Evolutionary conservation across 2,888 invertebrate species (phyloP).

Genomic region (Harpalus rubripes): DNA sequence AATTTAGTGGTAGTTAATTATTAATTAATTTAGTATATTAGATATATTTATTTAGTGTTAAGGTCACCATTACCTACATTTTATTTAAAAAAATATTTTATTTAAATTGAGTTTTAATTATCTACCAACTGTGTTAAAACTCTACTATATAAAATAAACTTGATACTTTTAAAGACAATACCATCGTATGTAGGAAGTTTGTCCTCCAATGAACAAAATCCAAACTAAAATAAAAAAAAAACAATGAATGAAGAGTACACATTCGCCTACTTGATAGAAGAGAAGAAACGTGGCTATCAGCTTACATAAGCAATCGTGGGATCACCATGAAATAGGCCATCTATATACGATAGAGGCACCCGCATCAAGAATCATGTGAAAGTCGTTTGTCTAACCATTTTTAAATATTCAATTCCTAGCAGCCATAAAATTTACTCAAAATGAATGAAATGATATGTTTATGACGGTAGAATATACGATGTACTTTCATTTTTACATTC

Average conservation of each 20-base stretch:
- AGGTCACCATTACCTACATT: too few species aligned
- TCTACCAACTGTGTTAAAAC: too few species aligned
- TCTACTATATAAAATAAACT: not conserved
- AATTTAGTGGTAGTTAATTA: too few species aligned
- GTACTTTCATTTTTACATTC: conserved; percentile 39
- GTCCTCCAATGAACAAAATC: conserved; percentile 20
- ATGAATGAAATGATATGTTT: conserved; percentile 57
- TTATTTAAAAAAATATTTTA: too few species aligned
- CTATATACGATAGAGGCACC: conserved; percentile 59
- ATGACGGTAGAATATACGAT: conserved; percentile 43
- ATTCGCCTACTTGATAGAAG: conserved; percentile 31
- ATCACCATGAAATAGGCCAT: conserved; percentile 36
- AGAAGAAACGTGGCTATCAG: conserved; percentile 28
- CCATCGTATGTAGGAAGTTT: conserved; percentile 19
- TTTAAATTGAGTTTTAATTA: too few species aligned
- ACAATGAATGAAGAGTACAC: conserved; percentile 26
- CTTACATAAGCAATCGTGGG: conserved; percentile 47
- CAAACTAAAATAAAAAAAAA: conserved; percentile 23
- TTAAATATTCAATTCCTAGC: conserved; percentile 41
- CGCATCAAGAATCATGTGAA: conserved; percentile 49
- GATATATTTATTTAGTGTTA: too few species aligned
- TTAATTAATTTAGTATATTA: too few species aligned
- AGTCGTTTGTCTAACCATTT: conserved; percentile 54
- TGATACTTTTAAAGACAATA: not conserved
- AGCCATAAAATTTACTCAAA: conserved; percentile 51